Conservation (phyloP, 2,888 invertebrate genomes). For the Leptogaster cylindrica region DNA sequence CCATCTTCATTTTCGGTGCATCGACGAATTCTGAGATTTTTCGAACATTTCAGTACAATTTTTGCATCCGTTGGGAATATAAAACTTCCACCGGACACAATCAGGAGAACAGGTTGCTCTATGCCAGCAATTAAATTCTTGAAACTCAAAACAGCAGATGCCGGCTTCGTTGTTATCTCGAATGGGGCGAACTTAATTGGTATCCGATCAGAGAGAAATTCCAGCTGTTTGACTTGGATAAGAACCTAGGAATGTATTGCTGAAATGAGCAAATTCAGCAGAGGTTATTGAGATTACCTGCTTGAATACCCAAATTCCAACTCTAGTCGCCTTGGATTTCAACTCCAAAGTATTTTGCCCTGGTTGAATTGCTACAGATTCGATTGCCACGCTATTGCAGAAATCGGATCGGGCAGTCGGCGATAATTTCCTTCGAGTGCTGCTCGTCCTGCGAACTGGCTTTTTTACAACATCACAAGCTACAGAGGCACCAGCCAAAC, state of each 20-base stretch:
- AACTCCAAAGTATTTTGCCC: slow-evolving; percentile 71
- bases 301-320: slow-evolving; percentile 75
- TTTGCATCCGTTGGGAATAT: slow-evolving; percentile 70
- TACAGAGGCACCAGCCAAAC: slow-evolving; percentile 76
- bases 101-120: slow-evolving; percentile 76
- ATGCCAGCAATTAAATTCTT: slow-evolving; percentile 82
- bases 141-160: slow-evolving; percentile 64
- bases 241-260: slow-evolving; percentile 50
- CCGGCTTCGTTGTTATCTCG: slow-evolving; percentile 63
- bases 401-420: slow-evolving; percentile 72
- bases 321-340: slow-evolving; percentile 67
- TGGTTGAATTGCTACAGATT: slow-evolving; percentile 67
- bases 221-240: slow-evolving; percentile 67
- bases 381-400: slow-evolving; percentile 65
- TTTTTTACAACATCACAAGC: slow-evolving; percentile 72
- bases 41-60: slow-evolving; percentile 58
- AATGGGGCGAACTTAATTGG: slow-evolving; percentile 59
- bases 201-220: slow-evolving; percentile 73
- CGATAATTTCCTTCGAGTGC: slow-evolving; percentile 73
- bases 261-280: not conserved
- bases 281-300: slow-evolving; percentile 64
- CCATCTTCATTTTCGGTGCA: slow-evolving; percentile 29
- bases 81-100: slow-evolving; percentile 80
- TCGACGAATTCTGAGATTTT: slow-evolving; percentile 59
- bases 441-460: slow-evolving; percentile 72